Percentiles rank a stretch among this genome's conserved stretches.
Evolutionary conservation across 2,888 invertebrate species (phyloP).

Genomic region (Psylliodes chrysocephalus): DNA sequence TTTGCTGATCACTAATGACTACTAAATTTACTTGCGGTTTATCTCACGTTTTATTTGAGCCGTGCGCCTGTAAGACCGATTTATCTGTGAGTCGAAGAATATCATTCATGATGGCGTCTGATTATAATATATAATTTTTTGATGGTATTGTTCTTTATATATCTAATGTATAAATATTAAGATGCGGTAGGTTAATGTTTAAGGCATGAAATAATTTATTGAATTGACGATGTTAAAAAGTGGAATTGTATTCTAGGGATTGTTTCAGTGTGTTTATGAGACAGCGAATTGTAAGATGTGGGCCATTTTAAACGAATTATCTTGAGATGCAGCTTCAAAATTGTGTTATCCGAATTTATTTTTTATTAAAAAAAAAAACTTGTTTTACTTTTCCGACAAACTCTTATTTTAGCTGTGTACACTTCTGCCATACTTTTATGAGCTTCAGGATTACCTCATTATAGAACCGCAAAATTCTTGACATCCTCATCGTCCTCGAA

Average conservation of each 20-base stretch:
- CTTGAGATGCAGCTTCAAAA: too few species aligned
- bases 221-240: background rate
- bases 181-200: background rate
- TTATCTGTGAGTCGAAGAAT: background rate
- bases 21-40: conserved; percentile 12
- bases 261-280: background rate
- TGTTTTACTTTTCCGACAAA: too few species aligned
- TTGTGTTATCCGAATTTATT: too few species aligned
- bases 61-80: too few species aligned
- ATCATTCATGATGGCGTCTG: background rate
- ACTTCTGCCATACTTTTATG: too few species aligned
- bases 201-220: background rate
- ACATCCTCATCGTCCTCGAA: too few species aligned
- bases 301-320: too few species aligned
- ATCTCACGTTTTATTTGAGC: conserved; percentile 2
- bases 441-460: too few species aligned
- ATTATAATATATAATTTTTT: background rate
- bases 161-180: background rate
- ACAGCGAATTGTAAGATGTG: too few species aligned
- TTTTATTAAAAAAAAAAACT: too few species aligned
- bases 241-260: background rate
- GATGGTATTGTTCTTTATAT: background rate
- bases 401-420: too few species aligned
- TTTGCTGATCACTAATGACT: conserved; percentile 29
- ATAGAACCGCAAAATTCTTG: too few species aligned